Conservation (phyloP, 2,797 vertebrate species). For the Poecilia velifera region DNA sequence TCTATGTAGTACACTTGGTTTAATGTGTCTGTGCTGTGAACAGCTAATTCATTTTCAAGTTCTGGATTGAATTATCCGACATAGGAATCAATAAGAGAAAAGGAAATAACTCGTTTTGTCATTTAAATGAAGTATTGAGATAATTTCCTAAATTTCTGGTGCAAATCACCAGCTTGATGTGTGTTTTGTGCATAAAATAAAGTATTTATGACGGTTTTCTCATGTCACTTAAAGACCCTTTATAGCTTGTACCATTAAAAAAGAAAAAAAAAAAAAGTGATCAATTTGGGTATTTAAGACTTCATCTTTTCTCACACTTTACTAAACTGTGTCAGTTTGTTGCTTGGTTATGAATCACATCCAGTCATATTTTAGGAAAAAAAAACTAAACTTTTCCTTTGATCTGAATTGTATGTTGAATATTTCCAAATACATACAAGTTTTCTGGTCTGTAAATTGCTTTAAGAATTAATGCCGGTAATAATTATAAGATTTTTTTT, state of each 20-base stretch:
- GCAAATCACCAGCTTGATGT: background rate
- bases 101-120: background rate
- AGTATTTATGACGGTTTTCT: background rate
- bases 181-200: background rate
- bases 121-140: background rate
- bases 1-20: background rate
- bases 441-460: background rate
- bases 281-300: background rate
- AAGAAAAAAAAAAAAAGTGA: background rate
- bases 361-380: too few relatives aligned
- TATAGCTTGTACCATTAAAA: background rate
- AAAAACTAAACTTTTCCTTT: background rate
- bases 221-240: background rate
- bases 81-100: background rate
- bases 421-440: background rate
- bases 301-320: background rate
- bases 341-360: background rate
- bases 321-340: background rate
- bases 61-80: background rate
- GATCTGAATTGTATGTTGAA: background rate
- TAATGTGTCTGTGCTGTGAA: too few relatives aligned
- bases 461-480: background rate
- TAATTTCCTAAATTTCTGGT: background rate
- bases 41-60: background rate
- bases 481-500: background rate